Evolutionary conservation across 2,888 invertebrate species (phyloP).

Genomic region (Ligdia adustata): DNA sequence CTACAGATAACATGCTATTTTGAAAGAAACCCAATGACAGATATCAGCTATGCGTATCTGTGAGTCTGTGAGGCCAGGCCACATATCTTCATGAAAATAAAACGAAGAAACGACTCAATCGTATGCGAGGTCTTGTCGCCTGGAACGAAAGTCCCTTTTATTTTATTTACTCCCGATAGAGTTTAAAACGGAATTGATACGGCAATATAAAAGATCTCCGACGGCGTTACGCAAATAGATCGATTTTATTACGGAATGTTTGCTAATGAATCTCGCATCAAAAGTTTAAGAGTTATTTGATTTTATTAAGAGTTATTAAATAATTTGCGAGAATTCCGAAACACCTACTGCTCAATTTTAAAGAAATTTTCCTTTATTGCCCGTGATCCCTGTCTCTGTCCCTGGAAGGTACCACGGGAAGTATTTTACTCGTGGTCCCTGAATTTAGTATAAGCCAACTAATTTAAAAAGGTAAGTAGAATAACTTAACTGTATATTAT

Average conservation of each 20-base stretch:
- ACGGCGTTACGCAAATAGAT: constrained; percentile 47
- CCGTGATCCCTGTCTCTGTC: no score
- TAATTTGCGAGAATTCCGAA: neutral
- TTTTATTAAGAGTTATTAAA: neutral
- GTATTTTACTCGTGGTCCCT: no score
- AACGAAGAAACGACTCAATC: constrained; percentile 59
- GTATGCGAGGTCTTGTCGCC: constrained; percentile 53
- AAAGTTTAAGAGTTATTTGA: no score
- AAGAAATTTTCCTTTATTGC: no score
- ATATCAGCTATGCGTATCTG: constrained; percentile 39
- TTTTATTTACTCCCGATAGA: constrained; percentile 70
- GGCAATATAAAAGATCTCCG: constrained; percentile 59
- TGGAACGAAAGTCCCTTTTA: constrained; percentile 67
- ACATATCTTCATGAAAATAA: constrained; percentile 78
- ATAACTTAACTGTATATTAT: no score
- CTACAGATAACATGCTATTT: no score
- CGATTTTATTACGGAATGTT: constrained; percentile 38
- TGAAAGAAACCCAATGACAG: constrained; percentile 3
- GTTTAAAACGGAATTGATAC: constrained; percentile 74
- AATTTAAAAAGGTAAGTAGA: no score
- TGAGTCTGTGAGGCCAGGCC: constrained; percentile 51
- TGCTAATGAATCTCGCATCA: constrained; percentile 31
- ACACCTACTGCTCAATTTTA: no score
- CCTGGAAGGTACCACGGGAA: no score
- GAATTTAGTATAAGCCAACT: no score